Evolutionary conservation across 2,797 vertebrate genomes (phyloP).

Genomic region (Melanotaenia pygmaea): DNA sequence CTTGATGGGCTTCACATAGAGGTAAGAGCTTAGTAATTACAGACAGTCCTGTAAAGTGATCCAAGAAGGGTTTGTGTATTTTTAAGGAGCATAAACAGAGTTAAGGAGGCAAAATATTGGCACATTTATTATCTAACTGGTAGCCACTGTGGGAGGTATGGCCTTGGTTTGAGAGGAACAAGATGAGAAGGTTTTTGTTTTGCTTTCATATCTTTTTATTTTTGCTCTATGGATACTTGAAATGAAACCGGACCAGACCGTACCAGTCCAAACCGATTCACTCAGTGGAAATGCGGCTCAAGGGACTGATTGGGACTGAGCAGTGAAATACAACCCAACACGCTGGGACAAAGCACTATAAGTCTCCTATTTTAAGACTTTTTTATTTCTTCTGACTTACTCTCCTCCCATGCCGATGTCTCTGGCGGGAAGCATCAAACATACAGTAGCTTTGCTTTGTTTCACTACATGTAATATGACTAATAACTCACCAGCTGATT

Average conservation of each 20-base stretch:
- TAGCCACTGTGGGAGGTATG: not conserved
- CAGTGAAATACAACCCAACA: not conserved
- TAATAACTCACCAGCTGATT: not conserved
- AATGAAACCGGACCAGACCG: too few relatives aligned
- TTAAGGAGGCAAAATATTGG: not conserved
- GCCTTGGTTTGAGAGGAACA: not conserved
- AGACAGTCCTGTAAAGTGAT: conserved; percentile 31
- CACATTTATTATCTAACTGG: conserved; percentile 6
- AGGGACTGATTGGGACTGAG: not conserved
- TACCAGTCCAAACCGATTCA: too few relatives aligned
- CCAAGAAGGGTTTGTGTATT: conserved; percentile 12
- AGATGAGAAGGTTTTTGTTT: not conserved
- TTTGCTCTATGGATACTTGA: not conserved
- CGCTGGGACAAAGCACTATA: not conserved
- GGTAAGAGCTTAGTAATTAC: conserved; percentile 53
- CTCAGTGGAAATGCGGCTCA: too few relatives aligned
- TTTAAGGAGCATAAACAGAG: conserved; percentile 27
- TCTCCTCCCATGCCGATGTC: not conserved
- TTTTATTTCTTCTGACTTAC: not conserved
- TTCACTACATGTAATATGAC: not conserved
- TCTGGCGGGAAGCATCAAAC: not conserved
- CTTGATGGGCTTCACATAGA: conserved; percentile 50
- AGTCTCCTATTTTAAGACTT: not conserved
- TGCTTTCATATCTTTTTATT: not conserved
- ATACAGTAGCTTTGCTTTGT: not conserved